A percentile compares a stretch with the other conserved stretches of the same genome.
phyloP scores from a whole-genome alignment of 2,888 invertebrate genomes.

The Fragum fragum region DNA sequence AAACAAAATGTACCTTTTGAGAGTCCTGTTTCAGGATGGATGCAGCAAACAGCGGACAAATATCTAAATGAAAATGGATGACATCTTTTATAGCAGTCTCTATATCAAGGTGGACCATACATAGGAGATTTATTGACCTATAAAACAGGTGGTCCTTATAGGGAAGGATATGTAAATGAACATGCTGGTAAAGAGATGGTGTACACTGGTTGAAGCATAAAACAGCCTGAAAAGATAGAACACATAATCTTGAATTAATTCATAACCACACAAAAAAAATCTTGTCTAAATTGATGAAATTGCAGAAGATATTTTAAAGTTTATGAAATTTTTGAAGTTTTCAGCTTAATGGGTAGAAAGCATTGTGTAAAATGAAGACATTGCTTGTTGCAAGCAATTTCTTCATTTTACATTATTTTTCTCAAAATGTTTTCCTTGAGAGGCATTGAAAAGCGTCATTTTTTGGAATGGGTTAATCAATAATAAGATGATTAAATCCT shows the following conservation, averaged over 20 bases:
- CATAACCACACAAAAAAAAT: too few species aligned
- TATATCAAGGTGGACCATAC: slow-evolving; percentile 61
- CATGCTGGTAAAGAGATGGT: slow-evolving; percentile 47
- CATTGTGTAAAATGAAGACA: too few species aligned
- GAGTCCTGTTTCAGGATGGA: slow-evolving; percentile 64
- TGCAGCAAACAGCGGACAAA: slow-evolving; percentile 70
- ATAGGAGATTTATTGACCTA: slow-evolving; percentile 74
- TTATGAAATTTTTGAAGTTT: too few species aligned
- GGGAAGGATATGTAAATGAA: slow-evolving; percentile 34
- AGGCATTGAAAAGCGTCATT: too few species aligned
- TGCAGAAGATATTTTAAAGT: too few species aligned
- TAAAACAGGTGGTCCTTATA: slow-evolving; percentile 53
- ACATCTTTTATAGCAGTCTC: slow-evolving; percentile 64
- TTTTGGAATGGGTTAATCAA: too few species aligned
- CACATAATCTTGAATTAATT: background rate
- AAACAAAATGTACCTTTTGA: slow-evolving; percentile 60
- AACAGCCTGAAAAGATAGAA: slow-evolving; percentile 64
- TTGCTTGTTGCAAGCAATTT: too few species aligned
- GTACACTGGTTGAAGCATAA: slow-evolving; percentile 68
- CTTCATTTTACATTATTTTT: too few species aligned
- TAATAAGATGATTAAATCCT: too few species aligned
- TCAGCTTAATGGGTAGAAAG: too few species aligned
- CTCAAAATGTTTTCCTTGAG: too few species aligned
- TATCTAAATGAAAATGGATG: slow-evolving; percentile 66
- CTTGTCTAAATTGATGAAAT: too few species aligned